Conservation (phyloP, 1,140 invertebrate species). For the Papilio aristodemus region DNA sequence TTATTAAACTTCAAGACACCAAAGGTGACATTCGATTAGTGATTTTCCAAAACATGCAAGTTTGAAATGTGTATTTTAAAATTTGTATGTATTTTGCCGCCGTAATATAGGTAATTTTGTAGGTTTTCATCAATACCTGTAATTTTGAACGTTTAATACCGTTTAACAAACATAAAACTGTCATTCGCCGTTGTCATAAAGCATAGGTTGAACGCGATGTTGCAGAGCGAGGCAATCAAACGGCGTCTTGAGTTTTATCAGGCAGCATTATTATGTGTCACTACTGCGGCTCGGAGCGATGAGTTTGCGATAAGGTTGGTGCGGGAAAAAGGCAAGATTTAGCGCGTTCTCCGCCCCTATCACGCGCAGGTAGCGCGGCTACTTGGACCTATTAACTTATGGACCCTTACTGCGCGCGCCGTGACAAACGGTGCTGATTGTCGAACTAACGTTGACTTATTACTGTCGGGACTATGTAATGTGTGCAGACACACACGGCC, state of each 20-base stretch:
- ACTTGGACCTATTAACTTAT: constrained; percentile 22
- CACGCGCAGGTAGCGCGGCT: constrained; percentile 17
- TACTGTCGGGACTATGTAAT: not conserved
- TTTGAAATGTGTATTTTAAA: no score
- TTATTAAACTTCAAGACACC: no score
- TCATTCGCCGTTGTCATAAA: no score
- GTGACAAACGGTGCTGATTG: constrained; percentile 24
- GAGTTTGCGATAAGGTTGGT: constrained; percentile 11
- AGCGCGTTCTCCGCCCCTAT: not conserved
- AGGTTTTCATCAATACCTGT: no score
- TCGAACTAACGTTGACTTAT: constrained; percentile 19
- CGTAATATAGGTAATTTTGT: no score
- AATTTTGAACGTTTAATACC: no score
- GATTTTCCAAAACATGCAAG: not conserved
- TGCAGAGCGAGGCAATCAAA: no score
- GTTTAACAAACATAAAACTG: no score
- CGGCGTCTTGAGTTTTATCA: not conserved
- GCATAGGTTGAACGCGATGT: no score
- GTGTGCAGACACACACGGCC: not conserved
- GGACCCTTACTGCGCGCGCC: not conserved
- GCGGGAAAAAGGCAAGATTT: constrained; percentile 23
- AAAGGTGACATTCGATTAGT: not conserved
- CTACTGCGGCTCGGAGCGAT: not conserved
- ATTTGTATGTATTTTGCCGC: no score
- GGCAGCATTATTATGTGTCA: constrained; percentile 19